Evolutionary conservation across 2,113 vertebrate species (phyloP).

Genomic region (Passer montanus): DNA sequence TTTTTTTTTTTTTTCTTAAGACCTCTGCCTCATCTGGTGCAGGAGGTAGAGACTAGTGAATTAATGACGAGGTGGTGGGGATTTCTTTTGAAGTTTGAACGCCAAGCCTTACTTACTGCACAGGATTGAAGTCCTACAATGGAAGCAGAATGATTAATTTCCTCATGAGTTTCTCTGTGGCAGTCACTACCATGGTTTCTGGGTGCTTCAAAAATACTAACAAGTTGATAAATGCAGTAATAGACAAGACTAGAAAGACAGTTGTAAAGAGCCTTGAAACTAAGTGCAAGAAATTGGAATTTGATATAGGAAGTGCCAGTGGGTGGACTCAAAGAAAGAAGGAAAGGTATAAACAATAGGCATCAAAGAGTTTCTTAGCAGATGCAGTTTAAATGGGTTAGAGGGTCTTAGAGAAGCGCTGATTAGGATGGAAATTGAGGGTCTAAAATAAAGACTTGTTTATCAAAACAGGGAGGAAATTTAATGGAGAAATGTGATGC

Average conservation of each 20-base stretch:
- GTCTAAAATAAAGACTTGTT: background rate
- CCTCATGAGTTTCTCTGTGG: background rate
- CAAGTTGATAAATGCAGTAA: background rate
- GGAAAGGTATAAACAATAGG: background rate
- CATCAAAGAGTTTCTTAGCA: background rate
- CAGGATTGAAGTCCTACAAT: background rate
- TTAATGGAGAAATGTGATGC: background rate
- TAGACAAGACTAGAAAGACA: background rate
- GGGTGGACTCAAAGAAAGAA: background rate
- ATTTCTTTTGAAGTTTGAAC: constrained; percentile 5
- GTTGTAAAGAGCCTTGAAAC: constrained; percentile 1
- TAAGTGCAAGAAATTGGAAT: background rate
- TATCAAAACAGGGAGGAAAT: background rate
- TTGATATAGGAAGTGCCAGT: background rate
- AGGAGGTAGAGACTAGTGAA: background rate
- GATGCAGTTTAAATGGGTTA: background rate
- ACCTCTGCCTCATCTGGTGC: background rate
- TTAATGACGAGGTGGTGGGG: background rate
- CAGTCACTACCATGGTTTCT: constrained; percentile 3
- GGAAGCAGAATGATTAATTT: background rate
- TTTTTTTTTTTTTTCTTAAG: background rate
- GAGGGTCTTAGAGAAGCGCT: background rate
- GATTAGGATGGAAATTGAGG: background rate
- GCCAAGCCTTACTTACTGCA: background rate
- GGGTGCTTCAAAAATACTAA: constrained; percentile 1